These are phyloP conservation scores for Delia radicum DNA, from an alignment of 1,140 invertebrate genomes.

Conservation along the genomic window DNA sequence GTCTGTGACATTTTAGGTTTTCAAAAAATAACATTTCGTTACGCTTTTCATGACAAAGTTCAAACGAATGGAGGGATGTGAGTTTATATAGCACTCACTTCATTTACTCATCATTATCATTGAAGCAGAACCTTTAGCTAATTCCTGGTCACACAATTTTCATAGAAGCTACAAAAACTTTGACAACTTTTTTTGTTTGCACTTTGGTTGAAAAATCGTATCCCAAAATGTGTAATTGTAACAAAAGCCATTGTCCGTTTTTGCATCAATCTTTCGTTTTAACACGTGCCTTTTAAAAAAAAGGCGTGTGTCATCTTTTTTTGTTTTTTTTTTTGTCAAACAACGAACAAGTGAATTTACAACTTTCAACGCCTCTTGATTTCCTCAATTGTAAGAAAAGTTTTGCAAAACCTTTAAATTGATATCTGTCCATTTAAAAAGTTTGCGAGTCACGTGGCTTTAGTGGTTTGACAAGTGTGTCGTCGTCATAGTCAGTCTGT, in stretches of 20 bases:
- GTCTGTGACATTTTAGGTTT: conserved; percentile 4
- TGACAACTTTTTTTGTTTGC: background rate
- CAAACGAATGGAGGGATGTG: too few species aligned
- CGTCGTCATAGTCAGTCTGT: background rate
- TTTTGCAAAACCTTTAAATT: conserved; percentile 13
- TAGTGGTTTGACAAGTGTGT: conserved; percentile 10
- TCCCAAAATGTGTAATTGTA: background rate
- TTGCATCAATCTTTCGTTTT: conserved; percentile 7
- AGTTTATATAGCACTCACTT: background rate
- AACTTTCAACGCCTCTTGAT: background rate
- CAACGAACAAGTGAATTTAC: conserved; percentile 1
- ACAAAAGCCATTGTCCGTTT: background rate
- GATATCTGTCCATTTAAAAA: background rate
- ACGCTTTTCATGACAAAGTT: background rate
- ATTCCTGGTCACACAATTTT: too few species aligned
- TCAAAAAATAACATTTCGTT: background rate
- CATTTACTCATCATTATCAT: conserved; percentile 6
- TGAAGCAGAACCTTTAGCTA: background rate
- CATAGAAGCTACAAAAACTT: too few species aligned
- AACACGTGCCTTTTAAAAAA: background rate
- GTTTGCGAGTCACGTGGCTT: conserved; percentile 4
- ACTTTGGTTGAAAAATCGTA: background rate
- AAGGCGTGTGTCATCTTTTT: conserved; percentile 10
- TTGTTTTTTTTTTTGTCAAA: background rate
- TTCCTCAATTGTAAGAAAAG: background rate